These are phyloP conservation scores for Zaprionus lachaisei DNA, from an alignment of 1,140 invertebrate species.

Conservation along the genomic window DNA sequence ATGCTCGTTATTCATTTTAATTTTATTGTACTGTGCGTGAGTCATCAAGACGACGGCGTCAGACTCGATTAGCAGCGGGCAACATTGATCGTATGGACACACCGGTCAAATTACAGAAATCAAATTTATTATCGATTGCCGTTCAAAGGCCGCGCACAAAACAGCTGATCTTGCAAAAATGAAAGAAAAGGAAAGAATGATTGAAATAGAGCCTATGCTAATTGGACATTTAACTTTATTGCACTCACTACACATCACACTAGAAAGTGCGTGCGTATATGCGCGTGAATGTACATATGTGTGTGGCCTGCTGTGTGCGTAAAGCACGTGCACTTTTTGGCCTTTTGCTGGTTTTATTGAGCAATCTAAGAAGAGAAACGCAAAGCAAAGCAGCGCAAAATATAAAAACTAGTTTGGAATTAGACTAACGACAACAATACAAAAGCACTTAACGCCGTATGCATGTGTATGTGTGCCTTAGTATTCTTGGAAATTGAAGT, in stretches of 20 bases:
- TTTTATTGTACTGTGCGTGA: slow-evolving; percentile 12
- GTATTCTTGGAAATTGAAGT: slow-evolving; percentile 43
- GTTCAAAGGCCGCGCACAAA: slow-evolving; percentile 23
- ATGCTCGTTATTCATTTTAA: slow-evolving; percentile 1
- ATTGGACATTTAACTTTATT: slow-evolving; percentile 62
- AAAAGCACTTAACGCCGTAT: slow-evolving; percentile 12
- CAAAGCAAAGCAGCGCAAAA: slow-evolving; percentile 6
- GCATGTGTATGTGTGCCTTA: slow-evolving; percentile 5
- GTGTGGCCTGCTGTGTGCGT: slow-evolving; percentile 38
- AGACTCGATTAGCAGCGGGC: slow-evolving; percentile 34
- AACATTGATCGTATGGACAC: slow-evolving; percentile 1
- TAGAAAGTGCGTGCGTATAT: background rate
- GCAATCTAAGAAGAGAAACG: slow-evolving; percentile 41
- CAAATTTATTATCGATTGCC: slow-evolving; percentile 32
- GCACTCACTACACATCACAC: slow-evolving; percentile 26
- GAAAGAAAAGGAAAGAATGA: slow-evolving; percentile 1
- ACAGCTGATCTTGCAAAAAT: slow-evolving; percentile 34
- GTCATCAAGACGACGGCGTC: slow-evolving; percentile 38
- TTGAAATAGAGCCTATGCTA: slow-evolving; percentile 42
- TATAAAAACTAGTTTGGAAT: slow-evolving; percentile 47
- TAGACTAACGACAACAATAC: slow-evolving; percentile 27
- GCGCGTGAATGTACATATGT: background rate
- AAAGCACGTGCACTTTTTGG: slow-evolving; percentile 68
- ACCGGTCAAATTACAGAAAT: background rate
- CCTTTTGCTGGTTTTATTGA: slow-evolving; percentile 34